Percentiles rank a stretch among this genome's conserved stretches.
phyloP scores from a whole-genome alignment of 2,797 vertebrate species.

The Syndactyla subalaris region DNA sequence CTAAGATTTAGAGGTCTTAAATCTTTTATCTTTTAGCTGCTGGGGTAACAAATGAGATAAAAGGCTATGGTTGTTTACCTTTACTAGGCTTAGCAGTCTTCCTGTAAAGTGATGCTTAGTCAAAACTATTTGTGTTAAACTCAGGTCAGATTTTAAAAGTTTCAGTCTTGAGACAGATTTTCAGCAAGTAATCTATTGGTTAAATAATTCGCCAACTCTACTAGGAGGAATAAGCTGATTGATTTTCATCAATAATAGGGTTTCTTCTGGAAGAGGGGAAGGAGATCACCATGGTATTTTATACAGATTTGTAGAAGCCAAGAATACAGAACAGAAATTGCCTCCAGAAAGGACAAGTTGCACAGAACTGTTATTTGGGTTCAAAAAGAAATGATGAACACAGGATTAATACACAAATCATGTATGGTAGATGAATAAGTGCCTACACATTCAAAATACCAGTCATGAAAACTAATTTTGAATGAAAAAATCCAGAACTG shows the following conservation, averaged over 20 bases:
- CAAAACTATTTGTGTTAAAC: background rate
- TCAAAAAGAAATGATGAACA: background rate
- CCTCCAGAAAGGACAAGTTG: background rate
- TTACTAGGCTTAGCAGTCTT: background rate
- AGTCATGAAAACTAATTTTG: background rate
- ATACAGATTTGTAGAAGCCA: background rate
- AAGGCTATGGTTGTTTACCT: background rate
- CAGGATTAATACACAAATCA: background rate
- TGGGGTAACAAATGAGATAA: background rate
- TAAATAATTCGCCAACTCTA: background rate
- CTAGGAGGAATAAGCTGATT: background rate
- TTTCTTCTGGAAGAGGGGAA: background rate
- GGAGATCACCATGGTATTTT: background rate
- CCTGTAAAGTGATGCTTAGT: background rate
- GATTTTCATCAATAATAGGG: background rate
- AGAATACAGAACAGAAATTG: background rate
- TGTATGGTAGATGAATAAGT: background rate
- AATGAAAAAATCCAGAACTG: background rate
- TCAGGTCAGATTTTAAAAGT: background rate
- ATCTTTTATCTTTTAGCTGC: background rate
- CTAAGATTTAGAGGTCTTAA: background rate
- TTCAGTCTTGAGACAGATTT: background rate
- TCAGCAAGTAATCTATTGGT: background rate
- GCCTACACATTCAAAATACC: background rate
- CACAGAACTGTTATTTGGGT: background rate